Conservation (phyloP, 2,113 vertebrate species). For the Ramphastos sulfuratus region DNA sequence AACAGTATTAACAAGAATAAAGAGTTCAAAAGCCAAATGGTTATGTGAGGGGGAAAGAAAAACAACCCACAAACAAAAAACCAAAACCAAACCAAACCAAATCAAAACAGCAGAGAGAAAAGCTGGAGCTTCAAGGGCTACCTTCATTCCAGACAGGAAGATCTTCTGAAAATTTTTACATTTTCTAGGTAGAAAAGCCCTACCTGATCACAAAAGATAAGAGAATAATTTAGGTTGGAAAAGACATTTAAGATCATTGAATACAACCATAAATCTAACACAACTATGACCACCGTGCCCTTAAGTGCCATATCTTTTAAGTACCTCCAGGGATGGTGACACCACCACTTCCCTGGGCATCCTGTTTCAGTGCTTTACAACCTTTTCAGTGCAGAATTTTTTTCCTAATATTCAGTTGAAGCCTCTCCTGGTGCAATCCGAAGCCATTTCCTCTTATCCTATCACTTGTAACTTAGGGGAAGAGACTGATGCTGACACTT, state of each 20-base stretch:
- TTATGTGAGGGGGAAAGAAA: background rate
- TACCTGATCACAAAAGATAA: background rate
- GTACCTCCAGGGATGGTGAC: background rate
- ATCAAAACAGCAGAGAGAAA: background rate
- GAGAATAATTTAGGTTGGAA: background rate
- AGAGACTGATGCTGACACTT: fast-evolving
- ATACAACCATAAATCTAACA: background rate
- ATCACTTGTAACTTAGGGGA: background rate
- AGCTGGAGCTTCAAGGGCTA: background rate
- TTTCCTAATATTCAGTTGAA: background rate
- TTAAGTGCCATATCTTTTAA: background rate
- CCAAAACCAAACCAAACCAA: too few relatives aligned
- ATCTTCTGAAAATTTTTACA: background rate
- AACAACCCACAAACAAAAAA: too few relatives aligned
- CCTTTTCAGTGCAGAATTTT: background rate
- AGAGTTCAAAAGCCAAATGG: background rate
- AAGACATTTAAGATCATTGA: background rate
- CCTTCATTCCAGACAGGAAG: background rate
- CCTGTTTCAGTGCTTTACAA: background rate
- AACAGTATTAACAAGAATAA: background rate
- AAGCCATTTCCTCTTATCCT: background rate
- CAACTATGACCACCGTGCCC: background rate
- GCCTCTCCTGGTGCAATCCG: background rate
- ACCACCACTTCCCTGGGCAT: background rate
- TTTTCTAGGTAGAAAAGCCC: background rate